phyloP scores from a whole-genome alignment of 2,888 invertebrate species.

The Chrysolina oricalcia region DNA sequence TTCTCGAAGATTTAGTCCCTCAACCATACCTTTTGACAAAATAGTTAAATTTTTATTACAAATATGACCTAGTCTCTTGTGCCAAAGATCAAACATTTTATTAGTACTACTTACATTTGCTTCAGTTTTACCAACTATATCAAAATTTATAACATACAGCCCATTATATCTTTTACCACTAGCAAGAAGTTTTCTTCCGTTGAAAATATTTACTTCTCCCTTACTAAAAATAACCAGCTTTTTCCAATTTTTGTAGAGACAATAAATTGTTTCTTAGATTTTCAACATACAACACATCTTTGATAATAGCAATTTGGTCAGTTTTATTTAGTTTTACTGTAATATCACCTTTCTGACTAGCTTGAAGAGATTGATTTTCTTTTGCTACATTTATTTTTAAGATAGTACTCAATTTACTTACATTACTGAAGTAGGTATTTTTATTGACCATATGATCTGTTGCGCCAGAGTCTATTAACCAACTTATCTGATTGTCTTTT shows the following conservation, averaged over 20 bases:
- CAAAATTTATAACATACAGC: neutral
- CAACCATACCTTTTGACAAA: conserved; percentile 14
- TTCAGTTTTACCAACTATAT: neutral
- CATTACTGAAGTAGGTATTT: neutral
- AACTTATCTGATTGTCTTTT: neutral
- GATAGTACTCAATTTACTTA: neutral
- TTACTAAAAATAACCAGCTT: neutral
- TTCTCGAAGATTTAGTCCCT: conserved; percentile 7
- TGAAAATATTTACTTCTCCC: neutral
- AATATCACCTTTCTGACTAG: neutral
- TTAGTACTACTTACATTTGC: no score
- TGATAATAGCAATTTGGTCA: neutral
- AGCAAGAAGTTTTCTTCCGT: neutral
- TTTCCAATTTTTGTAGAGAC: neutral
- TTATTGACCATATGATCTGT: neutral
- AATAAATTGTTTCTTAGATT: conserved; percentile 3
- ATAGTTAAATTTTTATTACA: conserved; percentile 4
- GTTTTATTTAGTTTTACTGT: neutral
- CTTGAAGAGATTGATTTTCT: neutral
- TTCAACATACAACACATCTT: neutral
- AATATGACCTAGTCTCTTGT: conserved; percentile 5
- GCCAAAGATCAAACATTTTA: conserved; percentile 1
- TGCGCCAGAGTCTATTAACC: neutral
- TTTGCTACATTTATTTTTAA: neutral
- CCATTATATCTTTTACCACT: neutral